Evolutionary conservation across 2,113 vertebrate species (phyloP).

Genomic region (Gymnorhina tibicen): DNA sequence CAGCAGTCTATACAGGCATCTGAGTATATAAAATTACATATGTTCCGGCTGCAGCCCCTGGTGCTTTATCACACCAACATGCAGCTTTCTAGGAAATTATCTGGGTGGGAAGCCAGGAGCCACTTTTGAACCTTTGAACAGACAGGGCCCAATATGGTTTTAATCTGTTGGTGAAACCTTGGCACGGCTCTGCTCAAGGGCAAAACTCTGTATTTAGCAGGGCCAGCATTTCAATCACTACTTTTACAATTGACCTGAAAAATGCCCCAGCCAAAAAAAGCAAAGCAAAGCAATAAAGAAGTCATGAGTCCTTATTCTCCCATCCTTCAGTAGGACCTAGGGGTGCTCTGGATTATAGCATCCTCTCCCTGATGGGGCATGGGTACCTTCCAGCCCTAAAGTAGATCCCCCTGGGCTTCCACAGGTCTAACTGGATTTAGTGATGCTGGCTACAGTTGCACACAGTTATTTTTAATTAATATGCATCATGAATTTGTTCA

Average conservation of each 20-base stretch:
- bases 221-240: background rate
- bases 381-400: background rate
- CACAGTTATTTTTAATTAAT: background rate
- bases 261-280: background rate
- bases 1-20: background rate
- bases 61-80: constrained; percentile 36
- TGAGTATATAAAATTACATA: constrained; percentile 40
- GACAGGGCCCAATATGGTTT: background rate
- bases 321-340: background rate
- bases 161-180: constrained; percentile 16
- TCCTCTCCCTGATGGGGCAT: background rate
- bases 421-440: background rate
- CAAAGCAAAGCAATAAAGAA: background rate
- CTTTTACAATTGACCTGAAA: background rate
- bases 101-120: constrained; percentile 24
- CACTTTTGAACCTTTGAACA: constrained; percentile 34
- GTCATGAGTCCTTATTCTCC: background rate
- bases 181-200: background rate
- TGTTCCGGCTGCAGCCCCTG: constrained; percentile 19
- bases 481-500: background rate
- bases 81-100: constrained; percentile 57
- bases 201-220: background rate
- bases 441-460: background rate
- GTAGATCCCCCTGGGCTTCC: background rate
- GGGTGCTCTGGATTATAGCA: background rate